Base-by-base conservation (phyloP, 1,140 invertebrate species). In the Papilio xuthus region DNA sequence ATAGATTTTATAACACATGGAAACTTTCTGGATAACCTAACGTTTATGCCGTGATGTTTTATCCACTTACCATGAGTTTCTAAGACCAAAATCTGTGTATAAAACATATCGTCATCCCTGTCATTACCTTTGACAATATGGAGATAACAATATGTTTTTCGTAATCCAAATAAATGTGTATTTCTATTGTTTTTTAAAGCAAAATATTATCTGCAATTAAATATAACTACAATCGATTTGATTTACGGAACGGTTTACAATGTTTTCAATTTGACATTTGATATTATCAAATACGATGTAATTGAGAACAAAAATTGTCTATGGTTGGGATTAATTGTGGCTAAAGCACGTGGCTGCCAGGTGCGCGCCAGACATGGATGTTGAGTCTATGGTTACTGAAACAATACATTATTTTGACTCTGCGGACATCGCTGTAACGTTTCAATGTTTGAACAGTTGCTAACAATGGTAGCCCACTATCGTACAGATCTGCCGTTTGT, bases 361-460 rank as follows among this genome's bases (percentile, higher is more conserved):
- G 88, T 88, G 89, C 88, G 79, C 69, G 75, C 56, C 44, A 80
- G 80, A 84, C 80, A 42, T 76, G 41, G 77, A 80, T 90, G 89
- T 92, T 90, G 84, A 83, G 90, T 85, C 88, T 90, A 82, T 81
- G 80, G 56, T 23, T 23, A 60, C 50, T 23, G 81, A 85, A 88
- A 92, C 90, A 92, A 92, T 91, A 79, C 83, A 75, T 78, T 92
- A 87, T 92, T 92, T 89, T 90, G 90, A 90, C 90, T 90, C 82
- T 81, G 60, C 82, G 81, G 82, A 86, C 82, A 87, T 80, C 77
- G 44, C 47, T 77, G 77, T 77, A 81, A 80, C 76, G 81, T 82
- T 83, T 80, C 82, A 79, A 76, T 88, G 84, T 87, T 89, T 86
- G 85, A 77, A 84, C 85, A 87, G 82, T 87, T 84, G 82, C 78